Evolutionary conservation across 1,140 invertebrate genomes (phyloP).

Genomic region (Drosophila nebulosa): DNA sequence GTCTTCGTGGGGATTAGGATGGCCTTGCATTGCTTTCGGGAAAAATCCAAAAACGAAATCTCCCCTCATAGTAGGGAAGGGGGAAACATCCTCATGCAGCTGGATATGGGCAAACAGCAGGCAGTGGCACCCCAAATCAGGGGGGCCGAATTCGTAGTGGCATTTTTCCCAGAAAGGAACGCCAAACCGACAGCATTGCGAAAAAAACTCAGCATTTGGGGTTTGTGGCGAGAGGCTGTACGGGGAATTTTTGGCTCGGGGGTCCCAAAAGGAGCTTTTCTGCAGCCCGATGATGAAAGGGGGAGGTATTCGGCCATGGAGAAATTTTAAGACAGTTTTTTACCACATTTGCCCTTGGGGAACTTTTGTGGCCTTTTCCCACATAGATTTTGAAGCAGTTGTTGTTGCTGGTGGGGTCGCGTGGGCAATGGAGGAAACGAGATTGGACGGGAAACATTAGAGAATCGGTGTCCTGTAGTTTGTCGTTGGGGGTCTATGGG

Average conservation of each 20-base stretch:
- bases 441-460: constrained; percentile 20
- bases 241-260: constrained; percentile 53
- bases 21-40: neutral
- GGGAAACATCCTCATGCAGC: constrained; percentile 70
- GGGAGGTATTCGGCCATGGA: constrained; percentile 21
- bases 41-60: constrained; percentile 20
- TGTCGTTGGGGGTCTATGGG: constrained; percentile 29
- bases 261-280: constrained; percentile 40
- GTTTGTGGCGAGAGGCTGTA: neutral
- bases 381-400: constrained; percentile 66
- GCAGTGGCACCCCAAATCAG: constrained; percentile 12
- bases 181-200: constrained; percentile 56
- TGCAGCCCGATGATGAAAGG: constrained; percentile 47
- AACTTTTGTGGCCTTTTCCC: neutral
- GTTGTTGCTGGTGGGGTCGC: constrained; percentile 10
- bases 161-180: constrained; percentile 79
- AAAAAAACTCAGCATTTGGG: constrained; percentile 18
- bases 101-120: constrained; percentile 63
- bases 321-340: neutral
- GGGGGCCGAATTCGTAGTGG: constrained; percentile 46
- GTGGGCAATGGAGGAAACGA: neutral
- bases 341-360: neutral
- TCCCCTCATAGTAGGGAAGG: constrained; percentile 58
- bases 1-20: neutral
- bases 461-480: constrained; percentile 43